These are phyloP conservation scores for Hippocampus kuda DNA, from an alignment of 2,797 vertebrate genomes.

Conservation along the genomic window DNA sequence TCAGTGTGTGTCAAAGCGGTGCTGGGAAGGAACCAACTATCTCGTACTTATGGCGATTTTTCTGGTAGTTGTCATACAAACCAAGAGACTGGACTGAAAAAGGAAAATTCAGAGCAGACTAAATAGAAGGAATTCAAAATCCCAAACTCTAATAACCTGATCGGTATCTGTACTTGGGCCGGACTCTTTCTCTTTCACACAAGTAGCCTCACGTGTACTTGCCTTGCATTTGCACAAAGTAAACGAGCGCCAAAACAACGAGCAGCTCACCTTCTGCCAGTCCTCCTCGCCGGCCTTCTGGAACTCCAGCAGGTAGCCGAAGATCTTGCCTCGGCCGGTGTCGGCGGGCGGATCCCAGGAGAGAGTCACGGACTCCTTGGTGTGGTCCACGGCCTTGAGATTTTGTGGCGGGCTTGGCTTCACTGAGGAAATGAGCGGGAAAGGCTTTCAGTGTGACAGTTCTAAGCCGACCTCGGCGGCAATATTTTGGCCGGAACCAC, in stretches of 20 bases:
- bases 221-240: no score
- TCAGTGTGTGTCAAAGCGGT: neutral
- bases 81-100: no score
- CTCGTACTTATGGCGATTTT: no score
- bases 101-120: no score
- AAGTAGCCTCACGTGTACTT: no score
- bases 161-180: no score
- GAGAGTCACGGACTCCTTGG: slow-evolving; percentile 86
- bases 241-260: neutral
- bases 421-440: slow-evolving; percentile 55
- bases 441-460: neutral
- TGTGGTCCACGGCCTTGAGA: slow-evolving; percentile 79
- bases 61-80: no score
- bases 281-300: slow-evolving; percentile 92
- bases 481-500: neutral
- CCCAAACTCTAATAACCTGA: no score
- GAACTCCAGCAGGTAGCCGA: slow-evolving; percentile 92
- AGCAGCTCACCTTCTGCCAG: slow-evolving; percentile 71
- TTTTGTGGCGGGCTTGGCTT: slow-evolving; percentile 87
- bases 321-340: slow-evolving; percentile 90
- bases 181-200: no score
- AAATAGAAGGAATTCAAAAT: no score
- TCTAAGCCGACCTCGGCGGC: neutral
- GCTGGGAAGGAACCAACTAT: neutral
- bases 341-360: slow-evolving; percentile 86